Conservation (phyloP, 2,888 invertebrate genomes). For the Malacosoma neustria region DNA sequence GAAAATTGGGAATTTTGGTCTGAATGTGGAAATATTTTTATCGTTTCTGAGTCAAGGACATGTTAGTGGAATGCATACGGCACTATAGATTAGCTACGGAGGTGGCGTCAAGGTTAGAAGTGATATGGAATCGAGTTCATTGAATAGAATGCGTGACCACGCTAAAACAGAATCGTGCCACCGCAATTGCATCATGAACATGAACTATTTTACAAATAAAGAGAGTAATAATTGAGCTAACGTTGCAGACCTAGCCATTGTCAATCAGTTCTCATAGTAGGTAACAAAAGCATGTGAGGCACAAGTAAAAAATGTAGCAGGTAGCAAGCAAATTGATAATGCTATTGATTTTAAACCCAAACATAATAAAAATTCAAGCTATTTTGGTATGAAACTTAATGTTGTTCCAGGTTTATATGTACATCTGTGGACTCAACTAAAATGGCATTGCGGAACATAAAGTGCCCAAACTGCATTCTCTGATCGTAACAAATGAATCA, state of each 20-base stretch:
- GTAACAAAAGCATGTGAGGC: conserved; percentile 35
- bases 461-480: conserved; percentile 61
- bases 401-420: neutral
- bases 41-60: conserved; percentile 18
- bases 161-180: conserved; percentile 24
- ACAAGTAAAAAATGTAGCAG: conserved; percentile 43
- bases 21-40: no score
- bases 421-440: conserved; percentile 11
- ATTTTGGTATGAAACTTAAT: conserved; percentile 12
- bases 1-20: no score
- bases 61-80: conserved; percentile 37
- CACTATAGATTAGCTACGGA: conserved; percentile 46
- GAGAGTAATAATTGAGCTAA: neutral
- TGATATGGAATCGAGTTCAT: conserved; percentile 47
- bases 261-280: conserved; percentile 30
- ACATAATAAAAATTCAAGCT: conserved; percentile 19
- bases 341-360: conserved; percentile 23
- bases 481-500: conserved; percentile 51
- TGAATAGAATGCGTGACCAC: conserved; percentile 33
- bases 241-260: conserved; percentile 15
- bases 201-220: neutral
- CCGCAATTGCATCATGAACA: conserved; percentile 26
- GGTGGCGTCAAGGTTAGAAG: conserved; percentile 45
- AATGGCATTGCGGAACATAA: conserved; percentile 34
- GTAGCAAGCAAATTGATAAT: conserved; percentile 21